Conservation (phyloP, 2,797 vertebrate species). For the Danio kyathit region DNA sequence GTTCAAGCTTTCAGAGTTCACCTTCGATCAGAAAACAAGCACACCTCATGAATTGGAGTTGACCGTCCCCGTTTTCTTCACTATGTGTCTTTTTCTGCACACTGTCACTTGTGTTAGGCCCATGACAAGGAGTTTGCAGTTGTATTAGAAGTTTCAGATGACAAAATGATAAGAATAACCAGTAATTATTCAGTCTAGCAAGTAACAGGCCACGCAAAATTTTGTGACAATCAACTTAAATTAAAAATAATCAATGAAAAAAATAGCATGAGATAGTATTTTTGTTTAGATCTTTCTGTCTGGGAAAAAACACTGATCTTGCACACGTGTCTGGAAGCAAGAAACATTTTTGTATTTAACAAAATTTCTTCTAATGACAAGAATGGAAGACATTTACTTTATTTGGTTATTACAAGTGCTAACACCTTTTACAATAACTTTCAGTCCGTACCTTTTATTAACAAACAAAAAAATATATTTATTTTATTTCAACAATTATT, state of each 20-base stretch:
- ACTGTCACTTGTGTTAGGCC: slow-evolving; percentile 29
- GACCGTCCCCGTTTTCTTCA: slow-evolving; percentile 1
- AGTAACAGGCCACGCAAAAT: slow-evolving; percentile 2
- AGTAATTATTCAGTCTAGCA: not conserved
- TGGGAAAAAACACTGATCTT: not conserved
- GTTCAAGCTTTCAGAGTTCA: slow-evolving; percentile 32
- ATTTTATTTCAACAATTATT: no score
- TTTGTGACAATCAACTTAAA: not conserved
- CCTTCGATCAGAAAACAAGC: slow-evolving; percentile 26
- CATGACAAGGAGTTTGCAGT: not conserved
- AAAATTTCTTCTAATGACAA: not conserved
- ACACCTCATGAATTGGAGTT: not conserved
- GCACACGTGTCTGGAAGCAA: not conserved
- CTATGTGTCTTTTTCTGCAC: slow-evolving; percentile 31
- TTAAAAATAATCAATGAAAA: no score
- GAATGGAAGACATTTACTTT: not conserved
- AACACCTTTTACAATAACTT: no score
- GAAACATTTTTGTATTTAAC: not conserved
- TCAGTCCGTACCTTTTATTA: no score
- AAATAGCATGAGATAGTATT: not conserved
- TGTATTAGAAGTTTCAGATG: slow-evolving; percentile 18
- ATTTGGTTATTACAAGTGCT: no score
- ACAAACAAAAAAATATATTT: no score
- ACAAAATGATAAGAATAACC: not conserved
- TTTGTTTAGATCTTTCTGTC: not conserved